Base-by-base conservation (phyloP, 2,113 vertebrate species). In the Myocastor coypus region DNA sequence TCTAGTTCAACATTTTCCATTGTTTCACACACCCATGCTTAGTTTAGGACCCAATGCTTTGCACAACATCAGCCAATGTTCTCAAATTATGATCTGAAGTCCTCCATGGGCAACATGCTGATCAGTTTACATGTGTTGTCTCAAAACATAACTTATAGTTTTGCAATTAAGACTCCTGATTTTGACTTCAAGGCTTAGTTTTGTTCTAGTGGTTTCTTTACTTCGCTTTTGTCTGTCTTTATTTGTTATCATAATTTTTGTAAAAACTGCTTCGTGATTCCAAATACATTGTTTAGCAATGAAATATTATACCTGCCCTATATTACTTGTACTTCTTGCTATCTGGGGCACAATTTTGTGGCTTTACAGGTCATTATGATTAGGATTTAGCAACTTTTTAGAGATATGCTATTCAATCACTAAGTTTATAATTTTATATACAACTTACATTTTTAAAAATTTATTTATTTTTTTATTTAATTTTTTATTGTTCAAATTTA, bases 381-480 rank as follows among this genome's bases (percentile, higher is more conserved):
- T 24, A 90, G 55, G 40, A 94, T 19, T 42, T 78, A 87, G 24
- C 10, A 52, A 20, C 17, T 94, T 95, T 40, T 68, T 86, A 42
- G n/a, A 61, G 42, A 52, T 1, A 5, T 61, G 64, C 8, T 83
- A 40, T 30, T 91, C 28, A 91, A 30, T 77, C 68, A 83, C 32
- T 92, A 94, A 83, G 10, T 50, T 80, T 87, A 14, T 69, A 68
- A n/a, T 69, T 84, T 96, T 95, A 68, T 37, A 52, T n/a, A n/a
- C n/a, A n/a, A n/a, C n/a, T n/a, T n/a, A n/a, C n/a, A n/a, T n/a
- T n/a, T n/a, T n/a, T n/a, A n/a, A n/a, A n/a, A n/a, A n/a, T n/a
- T n/a, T n/a, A n/a, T n/a, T n/a, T n/a, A n/a, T n/a, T n/a, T n/a
- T n/a, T n/a, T n/a, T n/a, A n/a, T n/a, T n/a, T n/a, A n/a, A n/a